Percentiles rank a stretch among this genome's conserved stretches.
Evolutionary conservation across 2,888 invertebrate species (phyloP).

Genomic region (Shargacucullia verbasci): DNA sequence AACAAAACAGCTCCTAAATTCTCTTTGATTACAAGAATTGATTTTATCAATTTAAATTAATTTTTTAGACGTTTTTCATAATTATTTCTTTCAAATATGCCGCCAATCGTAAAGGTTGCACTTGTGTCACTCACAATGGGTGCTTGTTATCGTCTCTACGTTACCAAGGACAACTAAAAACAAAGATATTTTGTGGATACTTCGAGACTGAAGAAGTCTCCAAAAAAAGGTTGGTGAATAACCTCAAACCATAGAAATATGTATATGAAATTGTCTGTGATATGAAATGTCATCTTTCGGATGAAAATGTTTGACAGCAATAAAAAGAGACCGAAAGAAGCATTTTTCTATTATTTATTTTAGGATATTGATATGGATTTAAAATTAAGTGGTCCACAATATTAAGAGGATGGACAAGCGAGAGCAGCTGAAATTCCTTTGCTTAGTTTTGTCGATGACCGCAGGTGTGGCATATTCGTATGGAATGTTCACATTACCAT

Average conservation of each 20-base stretch:
- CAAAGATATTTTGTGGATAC: too few species aligned
- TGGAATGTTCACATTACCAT: slow-evolving; percentile 65
- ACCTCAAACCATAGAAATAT: slow-evolving; percentile 21
- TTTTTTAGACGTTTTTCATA: not conserved
- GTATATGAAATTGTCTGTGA: slow-evolving; percentile 24
- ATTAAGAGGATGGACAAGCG: slow-evolving; percentile 74
- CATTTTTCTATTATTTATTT: slow-evolving; percentile 12
- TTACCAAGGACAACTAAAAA: slow-evolving; percentile 43
- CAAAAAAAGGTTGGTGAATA: slow-evolving; percentile 11
- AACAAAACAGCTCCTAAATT: not conserved
- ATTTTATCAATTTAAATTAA: too few species aligned
- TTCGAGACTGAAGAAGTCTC: not conserved
- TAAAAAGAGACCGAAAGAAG: slow-evolving; percentile 28
- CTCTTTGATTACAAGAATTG: too few species aligned
- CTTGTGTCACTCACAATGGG: slow-evolving; percentile 64
- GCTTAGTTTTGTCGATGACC: slow-evolving; percentile 71
- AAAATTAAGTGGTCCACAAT: slow-evolving; percentile 36
- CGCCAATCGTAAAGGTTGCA: slow-evolving; percentile 61
- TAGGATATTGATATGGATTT: slow-evolving; percentile 62
- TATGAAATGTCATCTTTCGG: slow-evolving; percentile 21
- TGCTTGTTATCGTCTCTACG: slow-evolving; percentile 59
- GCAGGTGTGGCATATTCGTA: slow-evolving; percentile 75
- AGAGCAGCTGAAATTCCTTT: slow-evolving; percentile 73
- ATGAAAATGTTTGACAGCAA: slow-evolving; percentile 49
- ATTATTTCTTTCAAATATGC: slow-evolving; percentile 48